Conservation (phyloP, 2,888 invertebrate genomes). For the Habrosyne pyritoides region DNA sequence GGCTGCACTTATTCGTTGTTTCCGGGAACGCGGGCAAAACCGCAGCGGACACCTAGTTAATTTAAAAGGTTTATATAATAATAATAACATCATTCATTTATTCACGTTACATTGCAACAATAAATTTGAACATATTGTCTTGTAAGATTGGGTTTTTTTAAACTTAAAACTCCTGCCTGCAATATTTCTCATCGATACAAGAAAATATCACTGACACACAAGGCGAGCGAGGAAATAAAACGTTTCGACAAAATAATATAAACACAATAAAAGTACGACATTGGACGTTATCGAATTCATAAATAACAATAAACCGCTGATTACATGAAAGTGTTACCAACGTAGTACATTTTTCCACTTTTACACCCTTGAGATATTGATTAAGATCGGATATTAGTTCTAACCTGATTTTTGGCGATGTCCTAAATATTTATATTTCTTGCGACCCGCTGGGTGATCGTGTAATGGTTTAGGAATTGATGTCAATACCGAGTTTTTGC, state of each 20-base stretch:
- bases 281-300: slow-evolving; percentile 9
- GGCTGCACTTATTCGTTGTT: no score
- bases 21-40: no score
- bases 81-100: no score
- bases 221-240: slow-evolving; percentile 17
- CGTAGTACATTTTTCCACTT: neutral
- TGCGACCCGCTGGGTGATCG: no score
- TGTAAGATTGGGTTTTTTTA: no score
- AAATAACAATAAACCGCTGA: neutral
- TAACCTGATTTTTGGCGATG: neutral
- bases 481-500: no score
- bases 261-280: slow-evolving; percentile 11
- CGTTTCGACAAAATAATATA: slow-evolving; percentile 14
- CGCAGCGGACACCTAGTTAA: no score
- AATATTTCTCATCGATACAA: neutral
- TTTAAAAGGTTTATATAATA: no score
- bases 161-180: neutral
- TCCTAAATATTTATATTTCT: neutral
- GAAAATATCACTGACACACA: neutral
- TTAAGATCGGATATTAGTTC: neutral
- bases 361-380: neutral
- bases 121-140: no score
- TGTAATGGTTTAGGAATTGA: no score
- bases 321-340: neutral
- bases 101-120: no score